These are phyloP conservation scores for Sebastes kiyomatsui DNA, from an alignment of 2,797 vertebrate species.

Conservation along the genomic window DNA sequence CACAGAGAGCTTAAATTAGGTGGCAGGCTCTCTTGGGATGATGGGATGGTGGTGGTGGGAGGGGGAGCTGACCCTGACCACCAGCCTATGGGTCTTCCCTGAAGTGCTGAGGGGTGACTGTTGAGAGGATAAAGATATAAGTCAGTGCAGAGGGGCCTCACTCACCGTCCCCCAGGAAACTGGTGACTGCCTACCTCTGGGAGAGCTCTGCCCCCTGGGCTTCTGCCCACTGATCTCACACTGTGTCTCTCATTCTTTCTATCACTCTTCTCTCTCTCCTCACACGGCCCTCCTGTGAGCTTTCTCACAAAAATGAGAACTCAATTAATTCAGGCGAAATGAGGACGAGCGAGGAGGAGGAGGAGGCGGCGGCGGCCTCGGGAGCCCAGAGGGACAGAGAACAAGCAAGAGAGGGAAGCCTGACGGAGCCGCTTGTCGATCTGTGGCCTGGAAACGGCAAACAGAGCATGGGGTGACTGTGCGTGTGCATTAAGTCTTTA, in stretches of 20 bases:
- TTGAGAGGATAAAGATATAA: conserved; percentile 79
- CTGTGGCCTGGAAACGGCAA: conserved; percentile 76
- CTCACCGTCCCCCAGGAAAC: conserved; percentile 64
- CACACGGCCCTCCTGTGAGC: conserved; percentile 71
- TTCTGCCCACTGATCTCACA: conserved; percentile 62
- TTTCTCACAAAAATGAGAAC: conserved; percentile 82
- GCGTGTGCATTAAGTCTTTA: conserved; percentile 73
- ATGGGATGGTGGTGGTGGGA: not conserved
- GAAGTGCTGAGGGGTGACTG: conserved; percentile 62
- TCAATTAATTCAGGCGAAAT: conserved; percentile 85
- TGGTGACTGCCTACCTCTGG: conserved; percentile 62
- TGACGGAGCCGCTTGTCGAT: conserved; percentile 64
- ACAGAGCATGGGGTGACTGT: conserved; percentile 63
- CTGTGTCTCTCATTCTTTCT: conserved; percentile 58
- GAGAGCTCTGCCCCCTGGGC: conserved; percentile 65
- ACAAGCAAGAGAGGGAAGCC: conserved; percentile 44
- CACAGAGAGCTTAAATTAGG: conserved; percentile 64
- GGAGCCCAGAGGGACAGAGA: conserved; percentile 54
- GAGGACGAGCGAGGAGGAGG: conserved; percentile 73
- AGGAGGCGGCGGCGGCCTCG: conserved; percentile 26
- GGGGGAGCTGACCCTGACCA: conserved; percentile 65
- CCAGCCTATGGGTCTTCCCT: conserved; percentile 52
- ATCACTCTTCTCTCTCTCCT: conserved; percentile 53
- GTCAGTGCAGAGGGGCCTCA: conserved; percentile 64
- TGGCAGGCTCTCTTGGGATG: conserved; percentile 37